These are phyloP conservation scores for Triplophysa yarkandensis DNA, from an alignment of 2,797 vertebrate genomes.

Conservation along the genomic window DNA sequence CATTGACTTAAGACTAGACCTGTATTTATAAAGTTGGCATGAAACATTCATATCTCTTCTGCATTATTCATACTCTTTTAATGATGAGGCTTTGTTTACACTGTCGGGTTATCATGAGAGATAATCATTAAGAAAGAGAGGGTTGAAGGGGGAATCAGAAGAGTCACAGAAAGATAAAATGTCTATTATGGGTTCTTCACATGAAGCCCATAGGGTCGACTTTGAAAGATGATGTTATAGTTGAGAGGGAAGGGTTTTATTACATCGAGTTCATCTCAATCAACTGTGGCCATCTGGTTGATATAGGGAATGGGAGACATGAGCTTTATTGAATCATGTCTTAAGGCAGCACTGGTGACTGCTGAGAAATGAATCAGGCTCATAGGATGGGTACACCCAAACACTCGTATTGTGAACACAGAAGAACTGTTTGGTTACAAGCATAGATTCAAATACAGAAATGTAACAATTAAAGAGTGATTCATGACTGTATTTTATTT, in stretches of 20 bases:
- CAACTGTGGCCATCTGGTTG: conserved; percentile 33
- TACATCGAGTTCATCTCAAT: conserved; percentile 22
- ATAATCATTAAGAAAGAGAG: conserved; percentile 8
- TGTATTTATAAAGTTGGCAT: neutral
- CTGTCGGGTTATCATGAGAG: neutral
- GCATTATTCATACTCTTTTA: conserved; percentile 8
- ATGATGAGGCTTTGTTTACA: conserved; percentile 26
- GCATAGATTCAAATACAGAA: no score
- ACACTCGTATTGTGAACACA: neutral
- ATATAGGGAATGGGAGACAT: conserved; percentile 31
- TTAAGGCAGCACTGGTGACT: neutral
- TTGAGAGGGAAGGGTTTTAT: conserved; percentile 7
- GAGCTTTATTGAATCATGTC: conserved; percentile 13
- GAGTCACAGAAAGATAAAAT: neutral
- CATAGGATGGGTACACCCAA: neutral
- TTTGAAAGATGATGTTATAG: conserved; percentile 11
- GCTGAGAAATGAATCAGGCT: neutral
- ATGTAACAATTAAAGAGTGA: no score
- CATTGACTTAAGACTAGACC: neutral
- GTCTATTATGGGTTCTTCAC: neutral
- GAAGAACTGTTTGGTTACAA: no score
- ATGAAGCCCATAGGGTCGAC: neutral
- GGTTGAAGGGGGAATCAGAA: neutral
- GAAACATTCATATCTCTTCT: neutral
- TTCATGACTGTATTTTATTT: no score